These are phyloP conservation scores for Standfussiana lucernea DNA, from an alignment of 2,888 invertebrate species.

Conservation along the genomic window DNA sequence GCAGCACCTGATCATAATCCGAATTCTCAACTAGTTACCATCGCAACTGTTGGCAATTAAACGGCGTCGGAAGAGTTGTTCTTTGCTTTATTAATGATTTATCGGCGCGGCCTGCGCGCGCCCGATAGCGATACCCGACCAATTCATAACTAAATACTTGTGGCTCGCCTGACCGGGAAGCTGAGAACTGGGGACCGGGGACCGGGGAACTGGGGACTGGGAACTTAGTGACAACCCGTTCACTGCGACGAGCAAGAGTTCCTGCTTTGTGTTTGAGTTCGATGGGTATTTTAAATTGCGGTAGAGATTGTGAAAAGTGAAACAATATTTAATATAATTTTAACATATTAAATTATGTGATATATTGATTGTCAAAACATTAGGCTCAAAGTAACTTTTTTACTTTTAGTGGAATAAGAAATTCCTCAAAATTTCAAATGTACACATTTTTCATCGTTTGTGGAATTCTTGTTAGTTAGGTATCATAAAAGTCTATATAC, in stretches of 20 bases:
- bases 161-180: conserved; percentile 45
- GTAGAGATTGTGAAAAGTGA: not conserved
- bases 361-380: not conserved
- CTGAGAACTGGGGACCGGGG: conserved; percentile 4
- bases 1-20: conserved; percentile 37
- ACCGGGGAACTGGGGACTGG: conserved; percentile 1
- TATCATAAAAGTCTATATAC: not conserved
- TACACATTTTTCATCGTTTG: not conserved
- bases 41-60: conserved; percentile 70
- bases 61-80: conserved; percentile 70
- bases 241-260: not conserved
- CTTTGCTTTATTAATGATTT: conserved; percentile 77
- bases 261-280: conserved; percentile 32
- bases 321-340: not conserved
- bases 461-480: not conserved
- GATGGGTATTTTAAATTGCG: conserved; percentile 8
- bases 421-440: not conserved
- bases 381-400: not conserved
- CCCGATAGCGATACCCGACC: conserved; percentile 68
- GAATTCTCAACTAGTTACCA: conserved; percentile 47
- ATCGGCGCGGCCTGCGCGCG: conserved; percentile 71
- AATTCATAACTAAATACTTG: conserved; percentile 65
- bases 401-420: not conserved
- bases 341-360: not conserved
- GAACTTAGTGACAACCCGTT: conserved; percentile 28